Base-by-base conservation (phyloP, 2,113 vertebrate genomes). In the Gasterosteus aculeatus region DNA sequence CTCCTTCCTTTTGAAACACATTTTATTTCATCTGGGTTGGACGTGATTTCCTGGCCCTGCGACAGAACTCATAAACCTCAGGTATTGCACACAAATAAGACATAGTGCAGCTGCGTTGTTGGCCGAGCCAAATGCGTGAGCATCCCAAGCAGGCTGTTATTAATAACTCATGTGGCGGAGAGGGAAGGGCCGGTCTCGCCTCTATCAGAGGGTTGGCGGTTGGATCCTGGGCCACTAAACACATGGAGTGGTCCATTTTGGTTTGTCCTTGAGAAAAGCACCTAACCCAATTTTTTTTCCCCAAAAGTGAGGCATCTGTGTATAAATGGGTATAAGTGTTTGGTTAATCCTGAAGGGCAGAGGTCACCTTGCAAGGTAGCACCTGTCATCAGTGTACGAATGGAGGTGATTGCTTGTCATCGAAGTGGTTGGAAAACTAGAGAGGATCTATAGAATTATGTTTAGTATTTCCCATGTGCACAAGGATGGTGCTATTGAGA, bases 51-150 rank as follows among this genome's bases (percentile, higher is more conserved):
- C 46, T 39, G 39, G 74, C 81, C 74, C 84, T 51, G 86, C 61
- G 78, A 86, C 87, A 86, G 73, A 85, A 77, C 84, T 85, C 85
- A 89, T 92, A 88, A 88, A 88, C 77, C 77, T 88, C 77, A 80
- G 83, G 63, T 82, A 38, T 57, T 42, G 46, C 79, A 62, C 33
- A 35, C 44, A 69, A 85, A 84, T 66, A 66, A 77, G 63, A 86
- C 46, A 35, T 35, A 10, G 46, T 41, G 57, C 61, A 75, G 87
- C 77, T 22, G 83, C 60, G 39, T 81, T 75, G 87, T 83, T 83
- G 86, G 85, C 51, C 15, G 7, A 77, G 71, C 59, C 9, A 19
- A 72, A 63, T 70, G 66, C 59, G 7, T 31, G 49, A 86, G 65
- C 51, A 54, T 63, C 61, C 49, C 35, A 59, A 64, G 62, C 73